phyloP scores from a whole-genome alignment of 2,888 invertebrate genomes.

The Mesorhabditis belari region DNA sequence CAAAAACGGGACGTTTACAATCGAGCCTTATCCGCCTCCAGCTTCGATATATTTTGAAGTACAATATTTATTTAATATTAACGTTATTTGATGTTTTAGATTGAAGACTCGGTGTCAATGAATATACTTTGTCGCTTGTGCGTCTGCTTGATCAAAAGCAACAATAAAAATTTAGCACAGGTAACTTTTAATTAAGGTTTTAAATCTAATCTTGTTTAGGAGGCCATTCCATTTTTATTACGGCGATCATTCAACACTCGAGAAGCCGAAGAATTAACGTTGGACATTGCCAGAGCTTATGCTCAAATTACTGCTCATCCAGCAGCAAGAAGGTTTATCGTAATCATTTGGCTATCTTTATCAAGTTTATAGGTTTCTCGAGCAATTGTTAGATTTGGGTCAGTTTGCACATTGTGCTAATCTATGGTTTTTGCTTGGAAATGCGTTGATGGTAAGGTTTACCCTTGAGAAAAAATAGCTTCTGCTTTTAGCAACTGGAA shows the following conservation, averaged over 20 bases:
- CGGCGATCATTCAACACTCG: conserved; percentile 13
- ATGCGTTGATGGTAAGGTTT: conserved; percentile 7
- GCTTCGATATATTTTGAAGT: conserved; percentile 11
- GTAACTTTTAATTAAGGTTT: conserved; percentile 2
- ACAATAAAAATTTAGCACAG: conserved; percentile 5
- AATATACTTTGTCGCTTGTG: background rate
- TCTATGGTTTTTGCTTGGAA: conserved; percentile 13
- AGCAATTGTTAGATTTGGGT: background rate
- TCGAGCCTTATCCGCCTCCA: conserved; percentile 33
- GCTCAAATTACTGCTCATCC: too few relatives aligned
- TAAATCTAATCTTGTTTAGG: conserved; percentile 5
- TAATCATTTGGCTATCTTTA: background rate
- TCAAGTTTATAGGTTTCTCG: background rate
- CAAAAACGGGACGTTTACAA: conserved; percentile 27
- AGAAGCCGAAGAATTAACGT: conserved; percentile 15
- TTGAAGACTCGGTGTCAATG: conserved; percentile 7
- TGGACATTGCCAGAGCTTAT: background rate
- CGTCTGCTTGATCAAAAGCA: background rate
- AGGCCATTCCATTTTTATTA: conserved; percentile 22
- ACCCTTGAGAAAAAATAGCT: background rate
- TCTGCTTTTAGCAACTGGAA: background rate
- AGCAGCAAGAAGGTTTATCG: background rate
- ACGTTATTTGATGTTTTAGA: conserved; percentile 1
- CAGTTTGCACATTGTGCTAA: background rate
- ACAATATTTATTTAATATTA: background rate